A percentile compares a stretch with the other conserved stretches of the same genome.
These are phyloP conservation scores for Neoascia interrupta DNA, from an alignment of 2,888 invertebrate species.

Conservation along the genomic window DNA sequence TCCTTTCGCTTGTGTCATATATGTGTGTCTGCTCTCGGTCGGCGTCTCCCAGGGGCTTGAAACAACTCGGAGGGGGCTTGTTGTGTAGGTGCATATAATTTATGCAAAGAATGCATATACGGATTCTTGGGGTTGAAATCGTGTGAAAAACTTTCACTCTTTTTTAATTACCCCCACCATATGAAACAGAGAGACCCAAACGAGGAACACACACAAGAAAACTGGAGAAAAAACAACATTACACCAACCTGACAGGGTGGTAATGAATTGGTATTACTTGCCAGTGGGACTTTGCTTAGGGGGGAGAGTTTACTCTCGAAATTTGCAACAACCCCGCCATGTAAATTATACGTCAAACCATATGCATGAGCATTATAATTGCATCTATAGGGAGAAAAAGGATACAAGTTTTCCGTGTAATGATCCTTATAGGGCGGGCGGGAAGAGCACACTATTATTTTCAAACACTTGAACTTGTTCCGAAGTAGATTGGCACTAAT, in stretches of 20 bases:
- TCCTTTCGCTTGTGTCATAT: slow-evolving; percentile 57
- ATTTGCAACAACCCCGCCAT: neutral
- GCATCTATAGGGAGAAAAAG: slow-evolving; percentile 18
- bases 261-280: slow-evolving; percentile 7
- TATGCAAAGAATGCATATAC: slow-evolving; percentile 55
- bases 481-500: neutral
- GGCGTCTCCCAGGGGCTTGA: neutral
- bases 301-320: slow-evolving; percentile 5
- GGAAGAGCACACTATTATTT: slow-evolving; percentile 44
- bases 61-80: neutral
- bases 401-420: slow-evolving; percentile 37
- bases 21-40: slow-evolving; percentile 13
- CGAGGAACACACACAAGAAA: neutral
- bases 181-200: slow-evolving; percentile 1
- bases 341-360: slow-evolving; percentile 23
- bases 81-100: slow-evolving; percentile 44
- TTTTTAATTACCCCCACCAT: slow-evolving; percentile 50
- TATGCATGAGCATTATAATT: slow-evolving; percentile 39
- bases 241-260: too few relatives aligned
- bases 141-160: slow-evolving; percentile 69
- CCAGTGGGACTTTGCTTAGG: slow-evolving; percentile 2
- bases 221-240: neutral
- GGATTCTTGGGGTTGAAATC: slow-evolving; percentile 56
- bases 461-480: slow-evolving; percentile 44
- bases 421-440: slow-evolving; percentile 48